Percentiles rank a stretch among this genome's conserved stretches.
Conservation (phyloP, 1,140 invertebrate genomes). For the Drosophila pectinifera region DNA sequence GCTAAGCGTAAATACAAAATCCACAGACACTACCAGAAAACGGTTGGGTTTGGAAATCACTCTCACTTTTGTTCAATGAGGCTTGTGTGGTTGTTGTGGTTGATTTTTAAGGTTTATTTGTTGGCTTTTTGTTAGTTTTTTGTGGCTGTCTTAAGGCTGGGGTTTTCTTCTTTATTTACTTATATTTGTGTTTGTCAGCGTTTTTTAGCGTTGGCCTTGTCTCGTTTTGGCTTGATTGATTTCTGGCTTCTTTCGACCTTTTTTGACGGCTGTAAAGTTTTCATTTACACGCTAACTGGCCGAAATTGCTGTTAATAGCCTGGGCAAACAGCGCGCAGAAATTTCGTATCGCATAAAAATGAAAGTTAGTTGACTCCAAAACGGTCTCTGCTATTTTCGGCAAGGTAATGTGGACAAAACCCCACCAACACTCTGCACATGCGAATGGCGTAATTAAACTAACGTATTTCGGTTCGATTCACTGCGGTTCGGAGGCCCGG, state of each 20-base stretch:
- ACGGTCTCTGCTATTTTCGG: constrained; percentile 52
- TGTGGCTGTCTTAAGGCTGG: constrained; percentile 22
- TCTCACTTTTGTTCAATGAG: constrained; percentile 84
- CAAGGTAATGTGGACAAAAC: constrained; percentile 33
- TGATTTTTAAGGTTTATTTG: constrained; percentile 33
- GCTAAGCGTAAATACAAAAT: constrained; percentile 45
- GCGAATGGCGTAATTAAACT: constrained; percentile 69
- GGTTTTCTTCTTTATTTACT: constrained; percentile 35
- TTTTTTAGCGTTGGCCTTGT: constrained; percentile 59
- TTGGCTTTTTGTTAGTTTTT: constrained; percentile 26
- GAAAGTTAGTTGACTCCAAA: constrained; percentile 52
- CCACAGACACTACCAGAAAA: constrained; percentile 32
- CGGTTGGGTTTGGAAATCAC: constrained; percentile 79
- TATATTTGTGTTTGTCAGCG: constrained; percentile 27
- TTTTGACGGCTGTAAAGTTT: constrained; percentile 42
- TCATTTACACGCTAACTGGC: constrained; percentile 57
- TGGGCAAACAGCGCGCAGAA: constrained; percentile 56
- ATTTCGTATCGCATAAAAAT: constrained; percentile 60
- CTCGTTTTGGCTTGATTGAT: constrained; percentile 38
- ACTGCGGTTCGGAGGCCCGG: constrained; percentile 22
- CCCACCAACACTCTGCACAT: constrained; percentile 47
- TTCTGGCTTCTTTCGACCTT: constrained; percentile 42
- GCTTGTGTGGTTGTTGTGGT: constrained; percentile 44
- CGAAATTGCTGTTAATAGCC: constrained; percentile 65
- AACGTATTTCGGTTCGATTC: constrained; percentile 42